These are phyloP conservation scores for Trematomus loennbergii DNA, from an alignment of 2,113 vertebrate genomes.

Conservation along the genomic window DNA sequence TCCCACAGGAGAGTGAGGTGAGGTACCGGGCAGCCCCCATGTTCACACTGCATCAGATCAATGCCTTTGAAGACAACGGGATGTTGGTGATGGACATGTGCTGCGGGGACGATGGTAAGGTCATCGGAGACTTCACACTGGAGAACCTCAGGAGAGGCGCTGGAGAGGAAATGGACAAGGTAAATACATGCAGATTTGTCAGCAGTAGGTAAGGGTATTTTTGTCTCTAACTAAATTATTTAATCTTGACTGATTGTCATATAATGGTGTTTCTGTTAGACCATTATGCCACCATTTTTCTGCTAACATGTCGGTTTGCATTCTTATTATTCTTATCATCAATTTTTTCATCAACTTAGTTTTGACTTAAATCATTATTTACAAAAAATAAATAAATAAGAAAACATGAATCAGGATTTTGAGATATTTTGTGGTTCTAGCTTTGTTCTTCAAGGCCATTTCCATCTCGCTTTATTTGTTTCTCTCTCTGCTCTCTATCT, in stretches of 20 bases:
- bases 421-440: not conserved
- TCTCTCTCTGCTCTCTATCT: not conserved
- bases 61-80: constrained; percentile 91
- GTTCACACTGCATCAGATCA: constrained; percentile 92
- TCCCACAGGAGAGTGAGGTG: constrained; percentile 77
- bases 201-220: not conserved
- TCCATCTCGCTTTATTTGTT: not conserved
- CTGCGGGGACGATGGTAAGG: constrained; percentile 87
- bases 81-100: constrained; percentile 93
- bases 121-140: constrained; percentile 85
- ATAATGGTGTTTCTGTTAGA: not conserved
- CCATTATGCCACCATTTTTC: not conserved
- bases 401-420: not conserved
- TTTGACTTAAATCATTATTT: not conserved
- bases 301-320: not conserved
- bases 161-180: constrained; percentile 89
- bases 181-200: constrained; percentile 52
- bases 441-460: not conserved
- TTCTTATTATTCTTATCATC: not conserved
- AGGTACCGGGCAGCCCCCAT: constrained; percentile 85
- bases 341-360: not conserved
- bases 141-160: constrained; percentile 86
- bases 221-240: not conserved
- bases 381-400: not conserved
- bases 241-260: not conserved